These are phyloP conservation scores for Pelodiscus sinensis DNA, from an alignment of 2,113 vertebrate species.

Conservation along the genomic window DNA sequence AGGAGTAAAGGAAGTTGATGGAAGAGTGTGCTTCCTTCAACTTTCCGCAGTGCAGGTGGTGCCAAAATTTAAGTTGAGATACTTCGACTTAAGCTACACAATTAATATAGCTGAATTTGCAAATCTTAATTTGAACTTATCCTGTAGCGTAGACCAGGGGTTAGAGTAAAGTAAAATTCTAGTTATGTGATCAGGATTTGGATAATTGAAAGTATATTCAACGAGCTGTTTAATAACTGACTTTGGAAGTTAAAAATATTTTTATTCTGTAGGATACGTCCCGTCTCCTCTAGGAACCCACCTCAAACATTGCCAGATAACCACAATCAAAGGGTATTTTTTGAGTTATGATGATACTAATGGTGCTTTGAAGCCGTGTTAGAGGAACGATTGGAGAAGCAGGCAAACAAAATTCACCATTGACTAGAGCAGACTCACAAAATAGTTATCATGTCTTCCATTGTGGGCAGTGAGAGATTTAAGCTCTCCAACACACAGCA, in stretches of 20 bases:
- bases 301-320: background rate
- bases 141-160: too few species aligned
- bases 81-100: too few species aligned
- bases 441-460: background rate
- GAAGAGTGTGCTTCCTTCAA: too few species aligned
- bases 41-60: too few species aligned
- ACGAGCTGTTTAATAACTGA: background rate
- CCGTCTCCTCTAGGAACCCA: background rate
- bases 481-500: conserved; percentile 10
- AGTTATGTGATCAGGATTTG: background rate
- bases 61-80: too few species aligned
- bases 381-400: background rate
- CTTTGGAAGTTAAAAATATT: background rate
- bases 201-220: background rate
- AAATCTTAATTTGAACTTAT: too few species aligned
- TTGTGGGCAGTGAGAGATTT: background rate
- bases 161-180: background rate
- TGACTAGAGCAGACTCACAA: background rate
- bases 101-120: too few species aligned
- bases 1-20: too few species aligned
- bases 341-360: background rate
- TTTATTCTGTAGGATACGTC: background rate
- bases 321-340: background rate
- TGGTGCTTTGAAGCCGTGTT: background rate
- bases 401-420: background rate